These are phyloP conservation scores for Chaetops frenatus DNA, from an alignment of 2,113 vertebrate genomes.

Conservation along the genomic window DNA sequence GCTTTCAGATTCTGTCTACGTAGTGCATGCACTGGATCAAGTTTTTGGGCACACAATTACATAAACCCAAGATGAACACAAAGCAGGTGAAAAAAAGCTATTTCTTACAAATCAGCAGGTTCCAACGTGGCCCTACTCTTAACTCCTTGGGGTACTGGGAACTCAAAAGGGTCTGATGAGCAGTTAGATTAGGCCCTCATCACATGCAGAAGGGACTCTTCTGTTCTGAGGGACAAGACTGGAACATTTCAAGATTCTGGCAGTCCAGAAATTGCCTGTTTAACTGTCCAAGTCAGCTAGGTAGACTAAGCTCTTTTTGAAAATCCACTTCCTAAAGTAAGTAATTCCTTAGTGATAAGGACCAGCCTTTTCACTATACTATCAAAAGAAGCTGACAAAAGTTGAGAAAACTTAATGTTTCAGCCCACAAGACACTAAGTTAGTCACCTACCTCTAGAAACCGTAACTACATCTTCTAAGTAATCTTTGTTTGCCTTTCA, in stretches of 20 bases:
- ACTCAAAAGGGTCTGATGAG: background rate
- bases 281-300: background rate
- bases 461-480: background rate
- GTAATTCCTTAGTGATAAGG: background rate
- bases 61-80: background rate
- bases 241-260: background rate
- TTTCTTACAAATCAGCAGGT: background rate
- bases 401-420: background rate
- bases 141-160: background rate
- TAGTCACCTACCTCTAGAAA: background rate
- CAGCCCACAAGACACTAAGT: background rate
- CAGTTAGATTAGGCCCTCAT: background rate
- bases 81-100: background rate
- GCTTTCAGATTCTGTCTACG: background rate
- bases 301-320: background rate
- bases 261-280: background rate
- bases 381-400: background rate
- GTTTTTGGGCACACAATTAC: background rate
- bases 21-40: background rate
- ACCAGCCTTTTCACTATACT: background rate
- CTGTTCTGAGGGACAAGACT: no score
- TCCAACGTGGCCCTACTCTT: background rate
- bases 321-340: background rate
- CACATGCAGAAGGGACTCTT: background rate
- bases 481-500: background rate